Evolutionary conservation across 2,113 vertebrate genomes (phyloP).

Genomic region (Atrichornis clamosus): DNA sequence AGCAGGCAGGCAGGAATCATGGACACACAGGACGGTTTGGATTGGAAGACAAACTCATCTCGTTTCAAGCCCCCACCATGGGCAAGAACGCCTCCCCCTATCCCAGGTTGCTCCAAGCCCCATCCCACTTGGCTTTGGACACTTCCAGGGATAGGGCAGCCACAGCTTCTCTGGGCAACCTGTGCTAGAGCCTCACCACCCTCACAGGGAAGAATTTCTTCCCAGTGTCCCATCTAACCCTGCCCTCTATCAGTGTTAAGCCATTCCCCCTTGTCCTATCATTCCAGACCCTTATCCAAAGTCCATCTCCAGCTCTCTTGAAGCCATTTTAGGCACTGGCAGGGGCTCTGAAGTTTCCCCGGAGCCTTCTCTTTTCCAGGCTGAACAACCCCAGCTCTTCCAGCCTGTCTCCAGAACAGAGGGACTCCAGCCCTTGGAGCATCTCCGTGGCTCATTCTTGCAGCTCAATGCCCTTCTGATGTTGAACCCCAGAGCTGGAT

Average conservation of each 20-base stretch:
- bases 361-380: not conserved
- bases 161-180: not conserved
- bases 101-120: not conserved
- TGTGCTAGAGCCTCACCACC: not conserved
- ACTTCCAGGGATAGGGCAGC: not conserved
- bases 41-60: not conserved
- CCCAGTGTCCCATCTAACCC: not conserved
- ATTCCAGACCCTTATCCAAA: not conserved
- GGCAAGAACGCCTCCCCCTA: not conserved
- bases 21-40: not conserved
- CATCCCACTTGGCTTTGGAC: not conserved
- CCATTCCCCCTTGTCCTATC: not conserved
- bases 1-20: not conserved
- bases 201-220: not conserved
- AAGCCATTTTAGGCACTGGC: not conserved
- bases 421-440: not conserved
- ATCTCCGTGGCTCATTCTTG: not conserved
- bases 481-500: not conserved
- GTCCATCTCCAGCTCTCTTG: not conserved
- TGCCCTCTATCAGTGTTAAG: not conserved
- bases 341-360: not conserved
- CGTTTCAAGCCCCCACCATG: not conserved
- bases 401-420: not conserved
- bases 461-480: not conserved
- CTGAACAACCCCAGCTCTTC: fast-evolving